A percentile compares a stretch with the other conserved stretches of the same genome.
These are phyloP conservation scores for Anarsia innoxiella DNA, from an alignment of 2,888 invertebrate species.

Conservation along the genomic window DNA sequence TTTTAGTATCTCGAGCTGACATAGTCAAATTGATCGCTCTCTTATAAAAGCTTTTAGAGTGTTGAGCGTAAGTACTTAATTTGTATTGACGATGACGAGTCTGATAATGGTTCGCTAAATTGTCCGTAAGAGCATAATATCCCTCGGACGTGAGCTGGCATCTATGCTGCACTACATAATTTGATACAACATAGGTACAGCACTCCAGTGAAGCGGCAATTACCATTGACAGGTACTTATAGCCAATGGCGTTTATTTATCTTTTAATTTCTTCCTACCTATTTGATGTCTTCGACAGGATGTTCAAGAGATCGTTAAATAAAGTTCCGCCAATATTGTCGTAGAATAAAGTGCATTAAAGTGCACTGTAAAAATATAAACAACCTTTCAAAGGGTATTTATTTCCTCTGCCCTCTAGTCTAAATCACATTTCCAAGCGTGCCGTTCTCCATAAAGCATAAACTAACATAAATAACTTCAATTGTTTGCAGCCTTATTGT, in stretches of 20 bases:
- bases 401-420: conserved; percentile 18
- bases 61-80: conserved; percentile 15
- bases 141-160: neutral
- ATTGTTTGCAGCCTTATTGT: conserved; percentile 77
- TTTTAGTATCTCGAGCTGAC: conserved; percentile 18
- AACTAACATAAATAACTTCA: conserved; percentile 77
- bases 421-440: conserved; percentile 44
- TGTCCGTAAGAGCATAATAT: conserved; percentile 1
- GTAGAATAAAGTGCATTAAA: too few species aligned
- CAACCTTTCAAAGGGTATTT: conserved; percentile 18
- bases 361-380: too few species aligned
- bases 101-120: conserved; percentile 9
- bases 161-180: neutral
- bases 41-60: conserved; percentile 26
- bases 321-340: too few species aligned
- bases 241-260: too few species aligned
- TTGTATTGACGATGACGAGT: conserved; percentile 14
- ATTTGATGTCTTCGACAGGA: too few species aligned
- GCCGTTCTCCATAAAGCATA: conserved; percentile 65
- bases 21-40: conserved; percentile 19
- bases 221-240: too few species aligned
- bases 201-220: too few species aligned
- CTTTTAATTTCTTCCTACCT: too few species aligned
- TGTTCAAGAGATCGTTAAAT: too few species aligned
- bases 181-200: too few species aligned